These are phyloP conservation scores for Lagopus leucura DNA, from an alignment of 2,113 vertebrate species.

Conservation along the genomic window DNA sequence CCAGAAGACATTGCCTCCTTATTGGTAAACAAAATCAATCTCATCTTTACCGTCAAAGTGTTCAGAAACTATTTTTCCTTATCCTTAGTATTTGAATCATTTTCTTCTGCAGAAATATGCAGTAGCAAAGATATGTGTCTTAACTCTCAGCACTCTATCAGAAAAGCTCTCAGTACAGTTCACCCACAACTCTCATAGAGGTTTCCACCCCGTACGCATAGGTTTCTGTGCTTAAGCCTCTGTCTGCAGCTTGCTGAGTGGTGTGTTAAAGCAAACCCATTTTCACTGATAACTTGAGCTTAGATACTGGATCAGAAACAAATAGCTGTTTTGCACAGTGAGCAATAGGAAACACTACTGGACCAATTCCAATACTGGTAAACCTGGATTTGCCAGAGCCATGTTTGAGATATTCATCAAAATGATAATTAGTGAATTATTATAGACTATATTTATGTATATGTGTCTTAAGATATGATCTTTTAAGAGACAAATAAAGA, in stretches of 20 bases:
- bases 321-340: neutral
- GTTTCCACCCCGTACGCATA: neutral
- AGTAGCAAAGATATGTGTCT: neutral
- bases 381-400: neutral
- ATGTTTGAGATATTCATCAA: neutral
- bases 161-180: neutral
- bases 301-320: neutral
- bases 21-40: slow-evolving; percentile 39
- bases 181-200: neutral
- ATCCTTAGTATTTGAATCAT: neutral
- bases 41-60: slow-evolving; percentile 28
- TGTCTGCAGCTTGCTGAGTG: neutral
- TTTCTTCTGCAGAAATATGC: neutral
- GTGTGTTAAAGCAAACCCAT: neutral
- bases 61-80: slow-evolving; percentile 4
- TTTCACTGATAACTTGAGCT: neutral
- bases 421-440: neutral
- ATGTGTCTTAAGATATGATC: neutral
- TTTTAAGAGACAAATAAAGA: neutral
- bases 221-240: neutral
- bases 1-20: neutral
- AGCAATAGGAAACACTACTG: neutral
- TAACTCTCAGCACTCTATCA: neutral
- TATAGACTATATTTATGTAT: neutral
- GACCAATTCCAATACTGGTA: neutral